phyloP scores from a whole-genome alignment of 2,797 vertebrate species.

The Sebastolobus alascanus region DNA sequence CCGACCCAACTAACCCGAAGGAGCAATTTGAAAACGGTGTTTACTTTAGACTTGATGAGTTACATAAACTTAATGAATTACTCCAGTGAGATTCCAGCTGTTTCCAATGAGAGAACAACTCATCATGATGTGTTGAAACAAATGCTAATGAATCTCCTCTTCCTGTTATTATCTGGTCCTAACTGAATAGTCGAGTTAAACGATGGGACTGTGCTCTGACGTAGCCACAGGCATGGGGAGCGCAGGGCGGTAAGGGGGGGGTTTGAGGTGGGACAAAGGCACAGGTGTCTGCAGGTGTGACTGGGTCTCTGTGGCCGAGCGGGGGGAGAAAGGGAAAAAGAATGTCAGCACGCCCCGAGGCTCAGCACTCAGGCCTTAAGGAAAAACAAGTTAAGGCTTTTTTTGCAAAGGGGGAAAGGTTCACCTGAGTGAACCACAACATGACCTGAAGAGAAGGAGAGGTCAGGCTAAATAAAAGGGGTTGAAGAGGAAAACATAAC shows the following conservation, averaged over 20 bases:
- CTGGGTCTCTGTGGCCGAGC: slow-evolving; percentile 59
- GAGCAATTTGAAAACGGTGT: slow-evolving; percentile 52
- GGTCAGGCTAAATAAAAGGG: slow-evolving; percentile 70
- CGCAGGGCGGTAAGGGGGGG: slow-evolving; percentile 18
- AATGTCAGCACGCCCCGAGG: slow-evolving; percentile 69
- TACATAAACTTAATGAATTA: slow-evolving; percentile 62
- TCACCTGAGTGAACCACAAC: slow-evolving; percentile 72
- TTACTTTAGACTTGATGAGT: slow-evolving; percentile 62
- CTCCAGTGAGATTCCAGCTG: slow-evolving; percentile 24
- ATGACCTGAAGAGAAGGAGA: slow-evolving; percentile 68
- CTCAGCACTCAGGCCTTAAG: slow-evolving; percentile 53
- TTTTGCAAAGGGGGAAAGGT: slow-evolving; percentile 47
- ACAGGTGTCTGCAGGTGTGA: slow-evolving; percentile 87
- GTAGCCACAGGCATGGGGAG: slow-evolving; percentile 68
- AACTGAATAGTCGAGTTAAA: slow-evolving; percentile 63
- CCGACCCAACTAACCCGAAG: slow-evolving; percentile 38
- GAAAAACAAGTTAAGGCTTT: slow-evolving; percentile 77
- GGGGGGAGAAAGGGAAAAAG: slow-evolving; percentile 43
- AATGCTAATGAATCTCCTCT: slow-evolving; percentile 65
- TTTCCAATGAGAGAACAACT: slow-evolving; percentile 34
- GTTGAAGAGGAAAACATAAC: slow-evolving; percentile 58
- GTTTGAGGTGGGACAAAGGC: slow-evolving; percentile 80
- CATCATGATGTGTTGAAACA: slow-evolving; percentile 48
- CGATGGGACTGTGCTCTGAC: slow-evolving; percentile 63
- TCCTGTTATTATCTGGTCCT: slow-evolving; percentile 69